Evolutionary conservation across 2,113 vertebrate species (phyloP), one percentile per base, ranked within the genome.

Genomic region (Malurus alboscapulatus): DNA sequence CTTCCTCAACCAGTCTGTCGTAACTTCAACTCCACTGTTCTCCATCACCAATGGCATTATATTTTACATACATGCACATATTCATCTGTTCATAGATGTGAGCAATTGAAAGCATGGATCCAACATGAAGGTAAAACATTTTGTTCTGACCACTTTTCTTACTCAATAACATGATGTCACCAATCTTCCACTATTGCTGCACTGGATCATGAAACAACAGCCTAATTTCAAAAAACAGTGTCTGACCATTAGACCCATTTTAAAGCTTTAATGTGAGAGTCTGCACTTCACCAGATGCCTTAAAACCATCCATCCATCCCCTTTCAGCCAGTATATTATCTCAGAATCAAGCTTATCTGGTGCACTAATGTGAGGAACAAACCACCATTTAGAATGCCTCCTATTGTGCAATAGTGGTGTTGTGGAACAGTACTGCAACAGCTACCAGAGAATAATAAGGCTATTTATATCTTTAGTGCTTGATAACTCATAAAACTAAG

Each of bases 401-500:
- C 82, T 82, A 19, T 76, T 96, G 92, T 92, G 86, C 85, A 92
- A 34, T 22, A 93, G 86, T 71, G 61, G 27, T 66, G 59, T 84
- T 94, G 84, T 89, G 61, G 61, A 96, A 94, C 66, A 77, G 58
- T 14, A 54, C 19, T 75, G 72, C 75, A 61, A 59, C 82, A 80
- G 61, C 36, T 61, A 62, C 18, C 11, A 91, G 67, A 95, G 86
- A 96, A 89, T 94, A 96, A 97, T 95, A 95, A 96, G 48, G 32
- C 32, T 87, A 87, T 97, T 97, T 96, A 72, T 95, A 94, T 25
- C 76, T 86, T 95, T 84, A 94, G 44, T 74, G 81, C 73, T 95
- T 93, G 94, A 81, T 93, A 96, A 97, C 93, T 97, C 86, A 83
- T 86, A 96, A 97, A 97, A 97, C 73, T 79, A 83, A 97, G 92